Evolutionary conservation across 2,113 vertebrate species (phyloP).

Genomic region (Vidua chalybeata): DNA sequence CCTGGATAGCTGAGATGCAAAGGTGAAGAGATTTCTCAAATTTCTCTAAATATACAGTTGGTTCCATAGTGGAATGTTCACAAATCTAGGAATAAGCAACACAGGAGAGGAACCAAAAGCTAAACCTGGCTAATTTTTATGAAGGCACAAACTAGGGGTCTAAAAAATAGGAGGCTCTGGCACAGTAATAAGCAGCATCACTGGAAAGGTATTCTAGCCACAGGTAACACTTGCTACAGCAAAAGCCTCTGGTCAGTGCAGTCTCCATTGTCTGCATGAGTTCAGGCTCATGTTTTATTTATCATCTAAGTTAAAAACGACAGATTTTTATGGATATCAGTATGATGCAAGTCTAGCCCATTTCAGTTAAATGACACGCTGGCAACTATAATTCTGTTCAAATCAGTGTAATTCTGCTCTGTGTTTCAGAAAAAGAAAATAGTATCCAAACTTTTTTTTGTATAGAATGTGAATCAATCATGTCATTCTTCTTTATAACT

Average conservation of each 20-base stretch:
- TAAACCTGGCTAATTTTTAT: background rate
- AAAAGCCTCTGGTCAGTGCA: background rate
- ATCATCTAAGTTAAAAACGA: background rate
- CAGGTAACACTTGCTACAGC: fast-evolving
- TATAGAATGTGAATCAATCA: background rate
- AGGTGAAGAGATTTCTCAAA: background rate
- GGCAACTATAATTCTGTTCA: background rate
- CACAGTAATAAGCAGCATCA: background rate
- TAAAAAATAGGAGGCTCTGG: background rate
- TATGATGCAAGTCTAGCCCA: background rate
- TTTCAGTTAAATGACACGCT: background rate
- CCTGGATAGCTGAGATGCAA: background rate
- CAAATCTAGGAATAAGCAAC: background rate
- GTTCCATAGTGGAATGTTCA: background rate
- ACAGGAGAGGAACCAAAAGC: background rate
- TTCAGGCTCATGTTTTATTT: background rate
- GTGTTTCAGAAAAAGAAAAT: background rate
- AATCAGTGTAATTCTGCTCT: background rate
- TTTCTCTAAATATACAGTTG: background rate
- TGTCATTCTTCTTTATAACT: background rate
- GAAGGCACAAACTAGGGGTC: background rate
- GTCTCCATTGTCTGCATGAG: background rate
- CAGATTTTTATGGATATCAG: background rate
- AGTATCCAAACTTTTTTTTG: background rate
- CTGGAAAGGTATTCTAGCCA: background rate